Conservation (phyloP, 92 coral and sea anemone species). For the Porites divaricata region DNA sequence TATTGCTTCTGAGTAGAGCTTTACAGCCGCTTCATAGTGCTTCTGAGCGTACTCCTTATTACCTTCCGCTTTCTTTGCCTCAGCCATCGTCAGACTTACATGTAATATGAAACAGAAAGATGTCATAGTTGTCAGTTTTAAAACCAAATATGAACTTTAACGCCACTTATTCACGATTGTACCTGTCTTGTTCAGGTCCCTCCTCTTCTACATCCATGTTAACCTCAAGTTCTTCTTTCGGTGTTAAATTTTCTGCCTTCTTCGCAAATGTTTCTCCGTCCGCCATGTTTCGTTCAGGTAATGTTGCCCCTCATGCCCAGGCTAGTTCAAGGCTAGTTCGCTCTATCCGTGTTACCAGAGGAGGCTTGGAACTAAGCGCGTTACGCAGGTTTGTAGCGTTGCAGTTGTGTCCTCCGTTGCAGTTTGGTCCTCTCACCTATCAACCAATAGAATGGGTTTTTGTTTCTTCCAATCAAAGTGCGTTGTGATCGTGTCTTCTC, state of each 20-base stretch:
- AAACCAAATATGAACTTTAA: background rate
- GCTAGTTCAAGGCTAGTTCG: too few relatives aligned
- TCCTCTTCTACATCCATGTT: conserved; percentile 71
- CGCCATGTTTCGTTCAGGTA: conserved; percentile 31
- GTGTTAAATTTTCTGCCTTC: background rate
- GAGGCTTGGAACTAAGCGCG: too few relatives aligned
- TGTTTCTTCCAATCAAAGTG: too few relatives aligned
- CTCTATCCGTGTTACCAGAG: too few relatives aligned
- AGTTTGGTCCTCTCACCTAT: too few relatives aligned
- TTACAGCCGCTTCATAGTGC: conserved; percentile 76
- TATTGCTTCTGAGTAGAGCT: conserved; percentile 93
- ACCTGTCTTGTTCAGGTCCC: conserved; percentile 45
- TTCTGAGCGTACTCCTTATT: conserved; percentile 79
- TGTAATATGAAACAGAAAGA: conserved; percentile 48
- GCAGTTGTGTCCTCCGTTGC: too few relatives aligned
- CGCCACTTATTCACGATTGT: conserved; percentile 4
- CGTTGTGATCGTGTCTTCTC: too few relatives aligned
- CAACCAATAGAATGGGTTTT: too few relatives aligned
- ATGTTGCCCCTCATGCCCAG: too few relatives aligned
- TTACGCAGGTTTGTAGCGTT: too few relatives aligned
- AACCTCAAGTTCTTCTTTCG: conserved; percentile 22
- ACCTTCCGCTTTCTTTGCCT: conserved; percentile 93
- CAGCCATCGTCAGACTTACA: conserved; percentile 79
- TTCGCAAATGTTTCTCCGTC: background rate
- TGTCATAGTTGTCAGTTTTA: background rate